Base-by-base conservation (phyloP, 2,888 invertebrate species). In the Hydroisotoma schaefferi region DNA sequence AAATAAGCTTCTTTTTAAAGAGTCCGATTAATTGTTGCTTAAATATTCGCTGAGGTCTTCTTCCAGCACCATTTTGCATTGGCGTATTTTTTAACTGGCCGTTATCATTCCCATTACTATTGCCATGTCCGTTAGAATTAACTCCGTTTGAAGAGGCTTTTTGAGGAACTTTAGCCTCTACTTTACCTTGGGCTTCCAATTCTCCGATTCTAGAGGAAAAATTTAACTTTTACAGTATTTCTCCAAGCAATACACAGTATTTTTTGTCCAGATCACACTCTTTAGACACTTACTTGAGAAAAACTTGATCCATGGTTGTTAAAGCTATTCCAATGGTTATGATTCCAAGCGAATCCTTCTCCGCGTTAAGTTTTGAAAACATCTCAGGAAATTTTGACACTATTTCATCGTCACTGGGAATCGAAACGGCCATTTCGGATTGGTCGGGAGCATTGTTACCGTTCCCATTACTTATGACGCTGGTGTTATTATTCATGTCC, bases 281-380 rank as follows among this genome's bases (percentile, higher is more conserved):
- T n/a, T n/a, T n/a, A n/a, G n/a, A n/a, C 8, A 15, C 29, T 26
- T 75, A 87, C 89, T 84, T 88, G 52, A 94, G 76, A 76, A 93
- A 94, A 1, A 97, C 94, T 77, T 95, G 94, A 76, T 97, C 95
- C 73, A 97, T 81, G 0, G 94, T 93, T 0, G 94, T 91, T 20
- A 90, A 84, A 0, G 91, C 88, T 0, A 94, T 84, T 0, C 91
- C 89, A 59, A 92, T 87, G 8, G 87, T 85, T 49, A 82, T 81
- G 46, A 94, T 85, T 0, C 85, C 85, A n/a, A 90, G 78, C 3
- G 79, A 74, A 0, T 77, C 74, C 68, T 81, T 82, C 12, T 79
- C 75, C 0, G 69, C 59, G 75, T 92, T 90, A 46, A 93, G 74
- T 1, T 77, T 75, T 2, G 80, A 76, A 73, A 93, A 83, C 60